Evolutionary conservation across 2,888 invertebrate genomes (phyloP), one percentile per base, ranked within the genome.

Genomic region (Erebia aethiops): DNA sequence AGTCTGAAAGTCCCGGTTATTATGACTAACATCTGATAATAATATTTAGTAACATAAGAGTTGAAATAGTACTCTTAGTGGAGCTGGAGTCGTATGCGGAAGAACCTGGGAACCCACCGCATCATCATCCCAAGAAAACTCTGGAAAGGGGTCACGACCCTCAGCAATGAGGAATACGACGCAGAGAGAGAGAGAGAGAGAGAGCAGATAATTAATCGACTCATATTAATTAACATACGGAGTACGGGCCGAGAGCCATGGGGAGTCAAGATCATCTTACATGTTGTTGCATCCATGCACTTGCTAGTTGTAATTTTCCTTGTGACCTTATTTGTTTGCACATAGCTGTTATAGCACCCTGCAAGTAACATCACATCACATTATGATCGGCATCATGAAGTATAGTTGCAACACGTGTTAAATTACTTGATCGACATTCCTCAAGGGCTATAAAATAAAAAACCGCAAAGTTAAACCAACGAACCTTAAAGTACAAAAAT

Each of bases 281-380:
- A n/a, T n/a, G n/a, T n/a, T n/a, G n/a, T n/a, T 58, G 8, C 61
- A 49, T 46, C 46, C 46, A 54, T 18, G 14, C 13, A 56, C 16
- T 52, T 49, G 64, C 43, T 26, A 46, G 49, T 41, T 35, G 35
- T 35, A 7, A 35, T 35, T 35, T 35, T 61, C 18, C 61, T 49
- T 57, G 35, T 56, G 41, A 18, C 35, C 18, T n/a, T 10, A 60
- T 60, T 65, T 73, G 71, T 73, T 71, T 73, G 54, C 54, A 21
- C 57, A 63, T 52, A 70, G 52, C 60, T 66, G 63, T 70, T 71
- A n/a, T 69, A 71, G 63, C 60, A 71, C 67, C 70, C 60, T 49
- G 58, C 21, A 11, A n/a, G 65, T 65, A 69, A 54, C 66, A 72
- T 70, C 62, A 62, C 56, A 62, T 71, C 66, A 16, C 60, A 73